Evolutionary conservation across 2,888 invertebrate species (phyloP).

Genomic region (Heliconius ethilla): DNA sequence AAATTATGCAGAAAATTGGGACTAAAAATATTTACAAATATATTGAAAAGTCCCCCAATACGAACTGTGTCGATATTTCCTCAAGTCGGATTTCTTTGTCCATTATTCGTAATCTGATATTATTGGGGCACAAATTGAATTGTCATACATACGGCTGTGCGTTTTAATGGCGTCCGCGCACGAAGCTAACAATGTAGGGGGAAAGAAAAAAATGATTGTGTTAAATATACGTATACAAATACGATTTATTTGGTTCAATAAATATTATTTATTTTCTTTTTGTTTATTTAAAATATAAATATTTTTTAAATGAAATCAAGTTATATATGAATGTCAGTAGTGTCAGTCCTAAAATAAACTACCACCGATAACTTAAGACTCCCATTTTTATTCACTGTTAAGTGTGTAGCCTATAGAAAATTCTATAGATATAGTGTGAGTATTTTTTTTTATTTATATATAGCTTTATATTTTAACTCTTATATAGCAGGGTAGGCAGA

Average conservation of each 20-base stretch:
- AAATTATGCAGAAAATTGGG: too few relatives aligned
- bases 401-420: too few relatives aligned
- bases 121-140: constrained; percentile 78
- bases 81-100: constrained; percentile 68
- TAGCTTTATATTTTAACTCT: too few relatives aligned
- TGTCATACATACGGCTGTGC: constrained; percentile 65
- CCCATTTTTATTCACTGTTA: too few relatives aligned
- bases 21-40: background rate
- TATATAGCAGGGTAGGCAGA: too few relatives aligned
- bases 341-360: too few relatives aligned
- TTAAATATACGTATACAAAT: background rate
- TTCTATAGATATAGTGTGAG: too few relatives aligned
- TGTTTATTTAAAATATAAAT: too few relatives aligned
- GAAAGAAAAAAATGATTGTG: background rate
- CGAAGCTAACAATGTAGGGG: constrained; percentile 50
- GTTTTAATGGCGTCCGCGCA: constrained; percentile 70
- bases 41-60: background rate
- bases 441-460: too few relatives aligned
- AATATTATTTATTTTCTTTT: background rate
- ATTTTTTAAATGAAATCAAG: too few relatives aligned
- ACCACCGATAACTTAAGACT: too few relatives aligned
- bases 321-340: too few relatives aligned
- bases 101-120: constrained; percentile 77
- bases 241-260: background rate
- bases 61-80: constrained; percentile 24